phyloP scores from a whole-genome alignment of 2,113 vertebrate species.

The Onychorhynchus coronatus region DNA sequence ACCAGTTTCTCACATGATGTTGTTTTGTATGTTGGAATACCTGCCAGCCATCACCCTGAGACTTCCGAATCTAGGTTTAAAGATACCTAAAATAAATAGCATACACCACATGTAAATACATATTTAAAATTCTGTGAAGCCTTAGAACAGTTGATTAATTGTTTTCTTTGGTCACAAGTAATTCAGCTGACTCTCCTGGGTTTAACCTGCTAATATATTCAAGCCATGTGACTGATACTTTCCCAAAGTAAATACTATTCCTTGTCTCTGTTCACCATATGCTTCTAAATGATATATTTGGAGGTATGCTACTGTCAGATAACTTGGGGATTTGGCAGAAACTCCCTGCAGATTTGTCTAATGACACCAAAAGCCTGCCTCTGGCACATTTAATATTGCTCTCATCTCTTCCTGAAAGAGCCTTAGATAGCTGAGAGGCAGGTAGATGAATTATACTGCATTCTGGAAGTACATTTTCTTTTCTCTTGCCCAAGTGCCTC shows the following conservation, averaged over 20 bases:
- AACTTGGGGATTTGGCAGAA: not conserved
- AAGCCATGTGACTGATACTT: not conserved
- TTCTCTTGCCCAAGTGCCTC: not conserved
- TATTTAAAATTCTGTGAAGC: conserved; percentile 20
- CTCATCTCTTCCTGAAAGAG: not conserved
- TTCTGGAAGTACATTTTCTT: not conserved
- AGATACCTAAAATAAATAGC: conserved; percentile 51
- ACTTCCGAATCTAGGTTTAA: conserved; percentile 21
- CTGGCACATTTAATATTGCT: not conserved
- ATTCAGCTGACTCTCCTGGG: not conserved
- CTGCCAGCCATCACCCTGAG: not conserved
- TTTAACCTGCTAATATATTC: conserved; percentile 12
- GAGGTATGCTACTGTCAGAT: not conserved
- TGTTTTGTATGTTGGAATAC: not conserved
- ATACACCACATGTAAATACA: not conserved
- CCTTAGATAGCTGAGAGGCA: not conserved
- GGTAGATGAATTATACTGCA: not conserved
- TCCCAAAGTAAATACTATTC: conserved; percentile 22
- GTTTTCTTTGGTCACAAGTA: conserved; percentile 13
- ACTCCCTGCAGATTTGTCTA: not conserved
- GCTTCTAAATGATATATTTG: conserved; percentile 9
- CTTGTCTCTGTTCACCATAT: not conserved
- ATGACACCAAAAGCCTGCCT: not conserved
- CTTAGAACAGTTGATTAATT: conserved; percentile 15
- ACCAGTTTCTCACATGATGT: not conserved